Evolutionary conservation across 2,888 invertebrate species (phyloP).

Genomic region (Luperina testacea): DNA sequence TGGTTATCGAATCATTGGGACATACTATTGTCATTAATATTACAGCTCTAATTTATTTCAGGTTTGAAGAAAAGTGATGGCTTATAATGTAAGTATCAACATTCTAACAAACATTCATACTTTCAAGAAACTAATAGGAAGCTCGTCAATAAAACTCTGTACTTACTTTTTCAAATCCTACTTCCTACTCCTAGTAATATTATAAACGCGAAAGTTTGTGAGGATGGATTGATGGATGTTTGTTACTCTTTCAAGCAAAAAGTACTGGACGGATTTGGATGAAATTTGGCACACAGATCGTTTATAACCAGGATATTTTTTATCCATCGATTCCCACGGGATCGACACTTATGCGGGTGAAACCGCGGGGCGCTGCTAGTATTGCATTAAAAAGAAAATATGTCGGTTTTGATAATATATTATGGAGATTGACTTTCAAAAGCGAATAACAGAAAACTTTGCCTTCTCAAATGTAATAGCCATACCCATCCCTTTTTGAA

Average conservation of each 20-base stretch:
- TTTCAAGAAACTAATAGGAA: not conserved
- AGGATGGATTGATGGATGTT: too few species aligned
- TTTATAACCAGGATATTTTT: too few species aligned
- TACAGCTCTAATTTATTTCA: slow-evolving; percentile 44
- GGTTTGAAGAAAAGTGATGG: slow-evolving; percentile 60
- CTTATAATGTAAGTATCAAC: slow-evolving; percentile 74
- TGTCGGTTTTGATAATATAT: not conserved
- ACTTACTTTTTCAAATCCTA: not conserved
- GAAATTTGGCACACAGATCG: too few species aligned
- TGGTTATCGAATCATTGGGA: not conserved
- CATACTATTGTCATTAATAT: not conserved
- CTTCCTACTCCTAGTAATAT: too few species aligned
- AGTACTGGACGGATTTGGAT: too few species aligned
- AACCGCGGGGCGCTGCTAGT: too few species aligned
- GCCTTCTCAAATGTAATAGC: too few species aligned
- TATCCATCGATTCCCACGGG: too few species aligned
- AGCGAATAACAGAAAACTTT: not conserved
- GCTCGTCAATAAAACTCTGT: not conserved
- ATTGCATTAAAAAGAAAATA: not conserved
- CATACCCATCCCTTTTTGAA: too few species aligned
- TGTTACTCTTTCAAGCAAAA: too few species aligned
- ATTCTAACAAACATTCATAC: not conserved
- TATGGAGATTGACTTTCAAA: not conserved
- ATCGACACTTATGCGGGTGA: too few species aligned
- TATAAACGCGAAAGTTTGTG: too few species aligned